phyloP scores from a whole-genome alignment of 2,797 vertebrate species.

The Brachyrhaphis roseni region DNA sequence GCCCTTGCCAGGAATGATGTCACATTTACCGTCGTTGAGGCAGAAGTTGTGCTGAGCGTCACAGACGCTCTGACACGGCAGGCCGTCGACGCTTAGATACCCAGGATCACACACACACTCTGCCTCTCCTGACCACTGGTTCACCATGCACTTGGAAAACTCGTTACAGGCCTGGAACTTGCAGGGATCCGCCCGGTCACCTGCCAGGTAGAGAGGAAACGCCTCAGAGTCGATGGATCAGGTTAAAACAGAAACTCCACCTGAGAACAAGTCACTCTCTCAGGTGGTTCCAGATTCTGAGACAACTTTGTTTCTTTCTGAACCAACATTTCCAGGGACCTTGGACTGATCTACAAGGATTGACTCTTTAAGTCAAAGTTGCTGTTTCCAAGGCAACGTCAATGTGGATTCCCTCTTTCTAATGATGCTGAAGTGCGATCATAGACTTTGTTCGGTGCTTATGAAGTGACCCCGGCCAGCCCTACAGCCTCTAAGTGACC shows the following conservation, averaged over 20 bases:
- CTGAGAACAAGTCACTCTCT: background rate
- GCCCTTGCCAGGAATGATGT: slow-evolving; percentile 90
- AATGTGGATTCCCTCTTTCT: background rate
- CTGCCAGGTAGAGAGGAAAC: slow-evolving; percentile 63
- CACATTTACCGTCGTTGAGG: slow-evolving; percentile 94
- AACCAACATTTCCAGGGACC: background rate
- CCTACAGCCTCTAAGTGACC: background rate
- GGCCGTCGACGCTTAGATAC: slow-evolving; percentile 89
- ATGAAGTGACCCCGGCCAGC: background rate
- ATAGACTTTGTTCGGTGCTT: background rate
- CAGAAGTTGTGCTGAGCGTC: slow-evolving; percentile 89
- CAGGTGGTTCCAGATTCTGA: background rate
- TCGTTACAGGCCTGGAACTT: slow-evolving; percentile 97
- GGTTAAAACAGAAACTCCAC: background rate
- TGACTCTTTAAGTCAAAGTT: background rate
- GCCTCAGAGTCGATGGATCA: too few species aligned
- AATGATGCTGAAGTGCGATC: background rate
- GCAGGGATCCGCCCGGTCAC: slow-evolving; percentile 91
- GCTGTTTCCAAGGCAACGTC: background rate
- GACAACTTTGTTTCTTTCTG: background rate
- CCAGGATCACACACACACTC: slow-evolving; percentile 91
- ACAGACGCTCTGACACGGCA: slow-evolving; percentile 93
- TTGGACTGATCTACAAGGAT: background rate
- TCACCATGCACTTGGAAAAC: slow-evolving; percentile 90
- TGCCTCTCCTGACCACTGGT: slow-evolving; percentile 89